Percentiles rank a stretch among this genome's conserved stretches.
These are phyloP conservation scores for Corythaeola cristata DNA, from an alignment of 2,113 vertebrate genomes.

Conservation along the genomic window DNA sequence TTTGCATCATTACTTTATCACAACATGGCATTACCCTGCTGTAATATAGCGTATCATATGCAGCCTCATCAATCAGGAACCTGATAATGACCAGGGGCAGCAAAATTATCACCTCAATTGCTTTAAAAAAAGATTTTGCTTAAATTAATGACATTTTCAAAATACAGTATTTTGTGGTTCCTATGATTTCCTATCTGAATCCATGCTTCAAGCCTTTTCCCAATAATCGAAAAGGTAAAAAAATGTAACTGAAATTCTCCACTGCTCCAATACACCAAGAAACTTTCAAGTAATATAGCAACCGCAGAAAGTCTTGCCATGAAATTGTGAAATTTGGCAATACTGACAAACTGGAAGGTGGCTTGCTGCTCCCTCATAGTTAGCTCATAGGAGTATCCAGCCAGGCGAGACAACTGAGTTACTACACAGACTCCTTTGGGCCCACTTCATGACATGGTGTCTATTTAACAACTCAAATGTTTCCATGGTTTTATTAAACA, in stretches of 20 bases:
- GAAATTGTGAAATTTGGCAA: slow-evolving; percentile 35
- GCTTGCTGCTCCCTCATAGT: neutral
- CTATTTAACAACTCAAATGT: neutral
- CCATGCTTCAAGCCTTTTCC: neutral
- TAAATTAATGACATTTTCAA: neutral
- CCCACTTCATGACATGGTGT: neutral
- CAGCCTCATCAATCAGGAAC: neutral
- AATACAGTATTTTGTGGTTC: neutral
- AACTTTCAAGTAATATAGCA: neutral
- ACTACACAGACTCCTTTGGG: slow-evolving; percentile 27
- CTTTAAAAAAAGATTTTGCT: neutral
- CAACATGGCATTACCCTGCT: neutral
- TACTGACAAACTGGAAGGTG: neutral
- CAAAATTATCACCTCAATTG: neutral
- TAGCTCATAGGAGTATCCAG: slow-evolving; percentile 25
- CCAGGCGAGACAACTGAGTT: neutral
- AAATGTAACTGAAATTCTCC: neutral
- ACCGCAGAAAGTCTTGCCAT: neutral
- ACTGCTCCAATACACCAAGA: neutral
- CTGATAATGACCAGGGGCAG: neutral
- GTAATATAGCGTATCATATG: neutral
- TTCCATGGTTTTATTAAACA: slow-evolving; percentile 12
- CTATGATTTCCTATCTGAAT: neutral
- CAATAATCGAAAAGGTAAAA: neutral
- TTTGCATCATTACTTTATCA: neutral